Evolutionary conservation across 2,888 invertebrate species (phyloP).

Genomic region (Stenodera caucasica): DNA sequence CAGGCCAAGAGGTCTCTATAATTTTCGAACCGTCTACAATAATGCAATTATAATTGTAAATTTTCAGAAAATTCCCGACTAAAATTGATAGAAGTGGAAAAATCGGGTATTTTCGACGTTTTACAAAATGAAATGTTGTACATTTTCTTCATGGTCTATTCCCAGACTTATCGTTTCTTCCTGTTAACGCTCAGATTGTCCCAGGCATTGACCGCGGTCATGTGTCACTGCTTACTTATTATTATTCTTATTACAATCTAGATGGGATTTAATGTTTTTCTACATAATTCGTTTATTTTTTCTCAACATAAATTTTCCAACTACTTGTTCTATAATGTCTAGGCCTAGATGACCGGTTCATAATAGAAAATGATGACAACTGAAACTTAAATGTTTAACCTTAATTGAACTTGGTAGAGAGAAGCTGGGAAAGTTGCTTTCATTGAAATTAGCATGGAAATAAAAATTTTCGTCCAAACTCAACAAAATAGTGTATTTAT

Average conservation of each 20-base stretch:
- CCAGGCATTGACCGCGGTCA: conserved; percentile 48
- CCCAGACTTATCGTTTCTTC: conserved; percentile 48
- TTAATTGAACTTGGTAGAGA: no score
- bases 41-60: conserved; percentile 8
- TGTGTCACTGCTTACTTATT: conserved; percentile 42
- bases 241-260: conserved; percentile 41
- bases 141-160: conserved; percentile 42
- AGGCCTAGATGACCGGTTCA: neutral
- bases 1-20: neutral
- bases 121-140: no score
- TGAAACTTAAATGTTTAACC: no score
- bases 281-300: conserved; percentile 4
- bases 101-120: no score
- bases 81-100: no score
- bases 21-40: neutral
- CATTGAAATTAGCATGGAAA: no score
- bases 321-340: neutral
- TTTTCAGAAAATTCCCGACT: neutral
- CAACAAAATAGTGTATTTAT: no score
- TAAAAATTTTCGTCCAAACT: no score
- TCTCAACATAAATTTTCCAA: conserved; percentile 11
- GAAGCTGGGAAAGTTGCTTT: no score
- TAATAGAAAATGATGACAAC: neutral
- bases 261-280: conserved; percentile 32
- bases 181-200: conserved; percentile 46